phyloP scores from a whole-genome alignment of 2,797 vertebrate genomes.

The Smutsia temminckii region DNA sequence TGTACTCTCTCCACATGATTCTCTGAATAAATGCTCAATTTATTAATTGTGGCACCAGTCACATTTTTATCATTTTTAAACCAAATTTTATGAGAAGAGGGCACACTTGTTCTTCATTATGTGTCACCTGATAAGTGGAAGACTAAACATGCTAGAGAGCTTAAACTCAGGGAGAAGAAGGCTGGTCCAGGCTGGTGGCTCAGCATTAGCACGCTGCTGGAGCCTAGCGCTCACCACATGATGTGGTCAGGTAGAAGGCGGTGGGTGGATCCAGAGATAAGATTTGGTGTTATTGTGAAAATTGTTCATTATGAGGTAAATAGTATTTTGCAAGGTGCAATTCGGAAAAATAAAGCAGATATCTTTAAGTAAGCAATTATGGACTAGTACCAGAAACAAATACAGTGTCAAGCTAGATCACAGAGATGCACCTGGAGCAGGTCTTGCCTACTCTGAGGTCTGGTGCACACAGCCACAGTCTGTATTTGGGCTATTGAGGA shows the following conservation, averaged over 20 bases:
- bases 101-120: neutral
- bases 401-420: neutral
- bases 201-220: accelerated
- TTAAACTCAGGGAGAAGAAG: neutral
- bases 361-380: neutral
- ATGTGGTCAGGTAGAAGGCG: neutral
- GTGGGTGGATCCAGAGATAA: neutral
- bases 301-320: neutral
- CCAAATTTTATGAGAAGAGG: neutral
- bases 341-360: neutral
- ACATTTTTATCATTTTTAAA: neutral
- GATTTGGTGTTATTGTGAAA: neutral
- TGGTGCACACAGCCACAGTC: neutral
- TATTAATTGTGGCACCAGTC: neutral
- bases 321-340: neutral
- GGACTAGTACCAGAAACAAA: neutral
- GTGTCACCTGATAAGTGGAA: neutral
- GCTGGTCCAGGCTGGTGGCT: too few relatives aligned
- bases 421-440: neutral
- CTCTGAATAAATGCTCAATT: neutral
- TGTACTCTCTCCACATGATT: neutral
- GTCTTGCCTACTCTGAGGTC: neutral
- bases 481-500: neutral
- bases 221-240: neutral
- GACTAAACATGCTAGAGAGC: accelerated